A percentile compares a stretch with the other conserved stretches of the same genome.
phyloP scores from a whole-genome alignment of 2,113 vertebrate species.

The Muntiacus muntjak region DNA sequence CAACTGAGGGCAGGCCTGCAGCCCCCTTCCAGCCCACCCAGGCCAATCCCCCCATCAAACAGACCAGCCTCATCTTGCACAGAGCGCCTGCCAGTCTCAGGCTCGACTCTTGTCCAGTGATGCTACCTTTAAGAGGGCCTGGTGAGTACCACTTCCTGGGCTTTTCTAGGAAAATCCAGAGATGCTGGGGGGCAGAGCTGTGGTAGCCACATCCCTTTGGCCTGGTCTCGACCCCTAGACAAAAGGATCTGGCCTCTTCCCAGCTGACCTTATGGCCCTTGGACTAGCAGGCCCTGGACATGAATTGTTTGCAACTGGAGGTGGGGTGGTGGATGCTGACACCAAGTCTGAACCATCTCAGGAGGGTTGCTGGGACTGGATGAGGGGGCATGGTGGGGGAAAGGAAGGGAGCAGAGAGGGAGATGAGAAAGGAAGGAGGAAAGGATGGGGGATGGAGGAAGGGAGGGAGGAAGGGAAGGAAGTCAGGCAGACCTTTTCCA shows the following conservation, averaged over 20 bases:
- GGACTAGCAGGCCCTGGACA: background rate
- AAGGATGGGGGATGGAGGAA: too few species aligned
- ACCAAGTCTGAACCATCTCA: background rate
- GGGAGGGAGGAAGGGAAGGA: too few species aligned
- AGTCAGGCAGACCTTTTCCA: background rate
- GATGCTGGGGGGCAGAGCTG: background rate
- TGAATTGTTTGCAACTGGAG: background rate
- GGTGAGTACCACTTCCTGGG: background rate
- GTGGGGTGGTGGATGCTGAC: background rate
- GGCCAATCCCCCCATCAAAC: background rate
- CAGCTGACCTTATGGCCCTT: background rate
- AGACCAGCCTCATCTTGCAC: too few species aligned
- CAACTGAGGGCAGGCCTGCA: background rate
- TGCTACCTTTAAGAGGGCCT: background rate
- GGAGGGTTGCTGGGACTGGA: background rate
- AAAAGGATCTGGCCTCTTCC: background rate
- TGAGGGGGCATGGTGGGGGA: too few species aligned
- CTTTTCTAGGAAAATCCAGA: constrained; percentile 6
- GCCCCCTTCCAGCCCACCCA: background rate
- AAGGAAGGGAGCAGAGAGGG: background rate
- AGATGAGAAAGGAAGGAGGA: accelerated
- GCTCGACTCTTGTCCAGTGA: background rate
- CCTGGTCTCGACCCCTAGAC: background rate
- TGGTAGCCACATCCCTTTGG: background rate
- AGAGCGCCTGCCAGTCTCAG: background rate